A percentile compares a stretch with the other conserved stretches of the same genome.
These are phyloP conservation scores for Dione juno DNA, from an alignment of 2,888 invertebrate genomes.

Conservation along the genomic window DNA sequence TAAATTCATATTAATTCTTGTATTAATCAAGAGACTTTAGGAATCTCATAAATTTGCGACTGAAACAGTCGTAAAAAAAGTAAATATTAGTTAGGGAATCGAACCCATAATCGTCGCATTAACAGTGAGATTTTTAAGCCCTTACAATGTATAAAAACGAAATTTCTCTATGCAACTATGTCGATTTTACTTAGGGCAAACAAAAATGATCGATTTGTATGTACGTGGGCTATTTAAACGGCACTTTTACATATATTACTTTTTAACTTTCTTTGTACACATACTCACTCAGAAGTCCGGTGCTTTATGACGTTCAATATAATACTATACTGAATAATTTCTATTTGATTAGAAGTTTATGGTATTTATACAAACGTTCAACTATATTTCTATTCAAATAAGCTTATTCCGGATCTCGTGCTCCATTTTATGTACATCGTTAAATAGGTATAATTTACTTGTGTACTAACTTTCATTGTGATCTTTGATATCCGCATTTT, in stretches of 20 bases:
- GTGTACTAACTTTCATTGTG: no score
- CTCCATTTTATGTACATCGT: no score
- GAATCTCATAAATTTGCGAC: no score
- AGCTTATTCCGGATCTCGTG: no score
- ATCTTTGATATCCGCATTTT: no score
- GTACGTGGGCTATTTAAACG: conserved; percentile 27
- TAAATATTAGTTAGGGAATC: no score
- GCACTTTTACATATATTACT: conserved; percentile 40
- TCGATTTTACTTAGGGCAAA: conserved; percentile 20
- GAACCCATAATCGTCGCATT: no score
- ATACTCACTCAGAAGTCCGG: background rate
- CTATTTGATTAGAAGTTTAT: background rate
- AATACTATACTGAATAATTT: background rate
- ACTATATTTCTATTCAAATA: background rate
- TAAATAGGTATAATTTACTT: no score
- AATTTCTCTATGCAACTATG: conserved; percentile 15
- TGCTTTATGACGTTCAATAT: conserved; percentile 17
- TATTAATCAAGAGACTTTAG: no score
- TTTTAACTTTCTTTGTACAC: conserved; percentile 33
- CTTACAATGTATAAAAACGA: background rate
- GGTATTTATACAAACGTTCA: background rate
- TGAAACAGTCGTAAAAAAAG: no score
- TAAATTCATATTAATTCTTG: no score
- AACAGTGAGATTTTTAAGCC: background rate
- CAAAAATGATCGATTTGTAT: conserved; percentile 35